Conservation (phyloP, 1,140 invertebrate genomes). For the Drosophila orosa region DNA sequence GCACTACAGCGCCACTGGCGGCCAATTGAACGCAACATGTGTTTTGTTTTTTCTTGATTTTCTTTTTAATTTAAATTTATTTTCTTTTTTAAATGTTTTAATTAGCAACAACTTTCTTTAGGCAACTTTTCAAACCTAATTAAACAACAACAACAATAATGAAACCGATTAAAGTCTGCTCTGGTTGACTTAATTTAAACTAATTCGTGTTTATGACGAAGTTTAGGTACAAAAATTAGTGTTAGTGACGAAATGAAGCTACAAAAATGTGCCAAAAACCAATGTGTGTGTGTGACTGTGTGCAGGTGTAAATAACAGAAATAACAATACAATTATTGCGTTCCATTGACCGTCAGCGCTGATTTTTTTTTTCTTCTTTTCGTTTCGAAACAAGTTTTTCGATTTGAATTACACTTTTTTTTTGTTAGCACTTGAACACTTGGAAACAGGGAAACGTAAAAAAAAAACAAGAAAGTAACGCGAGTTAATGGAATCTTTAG, state of each 20-base stretch:
- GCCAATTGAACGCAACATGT: slow-evolving; percentile 83
- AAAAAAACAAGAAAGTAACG: slow-evolving; percentile 40
- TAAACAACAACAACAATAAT: slow-evolving; percentile 81
- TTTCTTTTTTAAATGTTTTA: slow-evolving; percentile 6
- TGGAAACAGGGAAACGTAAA: slow-evolving; percentile 20
- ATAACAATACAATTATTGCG: slow-evolving; percentile 44
- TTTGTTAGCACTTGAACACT: slow-evolving; percentile 32
- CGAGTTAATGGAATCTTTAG: slow-evolving; percentile 30
- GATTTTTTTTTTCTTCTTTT: slow-evolving; percentile 20
- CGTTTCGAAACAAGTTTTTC: slow-evolving; percentile 30
- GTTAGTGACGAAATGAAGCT: slow-evolving; percentile 18
- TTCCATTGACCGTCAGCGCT: slow-evolving; percentile 52
- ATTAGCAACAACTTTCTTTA: slow-evolving; percentile 62
- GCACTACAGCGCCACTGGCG: slow-evolving; percentile 80
- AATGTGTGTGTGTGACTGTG: slow-evolving; percentile 34
- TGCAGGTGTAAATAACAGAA: slow-evolving; percentile 36
- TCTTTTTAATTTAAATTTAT: neutral
- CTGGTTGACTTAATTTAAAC: slow-evolving; percentile 47
- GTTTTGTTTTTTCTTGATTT: slow-evolving; percentile 16
- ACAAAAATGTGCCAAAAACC: slow-evolving; percentile 39
- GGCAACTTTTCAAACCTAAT: slow-evolving; percentile 73
- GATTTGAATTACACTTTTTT: slow-evolving; percentile 37
- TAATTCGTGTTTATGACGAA: slow-evolving; percentile 56
- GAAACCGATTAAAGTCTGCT: slow-evolving; percentile 57
- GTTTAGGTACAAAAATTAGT: slow-evolving; percentile 39